Percentiles rank a stretch among this genome's conserved stretches.
phyloP scores from a whole-genome alignment of 1,140 invertebrate genomes.

The Paracyclopina nana region DNA sequence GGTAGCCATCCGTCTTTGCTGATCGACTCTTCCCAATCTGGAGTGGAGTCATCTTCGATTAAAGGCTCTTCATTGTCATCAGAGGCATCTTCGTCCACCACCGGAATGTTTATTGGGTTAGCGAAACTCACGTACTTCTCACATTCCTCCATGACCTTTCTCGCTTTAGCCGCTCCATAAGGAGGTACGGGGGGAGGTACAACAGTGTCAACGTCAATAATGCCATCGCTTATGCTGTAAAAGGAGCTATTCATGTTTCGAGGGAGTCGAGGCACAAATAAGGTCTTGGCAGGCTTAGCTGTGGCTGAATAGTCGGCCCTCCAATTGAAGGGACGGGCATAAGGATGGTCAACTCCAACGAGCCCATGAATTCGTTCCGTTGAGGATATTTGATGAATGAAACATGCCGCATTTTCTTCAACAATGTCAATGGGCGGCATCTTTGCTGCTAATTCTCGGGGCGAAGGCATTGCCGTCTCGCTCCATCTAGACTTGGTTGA shows the following conservation, averaged over 20 bases:
- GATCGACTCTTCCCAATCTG: conserved; percentile 18
- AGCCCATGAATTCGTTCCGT: not conserved
- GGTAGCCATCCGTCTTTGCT: conserved; percentile 37
- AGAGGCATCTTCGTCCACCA: conserved; percentile 31
- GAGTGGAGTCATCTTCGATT: conserved; percentile 4
- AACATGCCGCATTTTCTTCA: too few species aligned
- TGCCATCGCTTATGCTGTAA: not conserved
- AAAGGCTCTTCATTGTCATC: conserved; percentile 11
- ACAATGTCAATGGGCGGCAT: too few species aligned
- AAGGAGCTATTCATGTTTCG: not conserved
- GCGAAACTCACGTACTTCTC: conserved; percentile 39
- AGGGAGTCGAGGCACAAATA: not conserved
- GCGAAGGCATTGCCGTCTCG: too few species aligned
- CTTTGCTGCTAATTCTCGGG: too few species aligned
- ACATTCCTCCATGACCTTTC: conserved; percentile 47
- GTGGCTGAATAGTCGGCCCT: not conserved
- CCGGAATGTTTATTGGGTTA: conserved; percentile 30
- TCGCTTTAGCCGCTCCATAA: conserved; percentile 41
- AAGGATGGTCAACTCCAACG: not conserved
- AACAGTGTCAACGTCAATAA: not conserved
- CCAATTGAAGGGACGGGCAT: conserved; percentile 5
- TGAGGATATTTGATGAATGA: too few species aligned
- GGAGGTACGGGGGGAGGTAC: conserved; percentile 16
- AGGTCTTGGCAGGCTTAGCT: conserved; percentile 3
- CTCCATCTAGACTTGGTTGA: too few species aligned